Evolutionary conservation across 2,113 vertebrate species (phyloP).

Genomic region (Eulemur rufifrons): DNA sequence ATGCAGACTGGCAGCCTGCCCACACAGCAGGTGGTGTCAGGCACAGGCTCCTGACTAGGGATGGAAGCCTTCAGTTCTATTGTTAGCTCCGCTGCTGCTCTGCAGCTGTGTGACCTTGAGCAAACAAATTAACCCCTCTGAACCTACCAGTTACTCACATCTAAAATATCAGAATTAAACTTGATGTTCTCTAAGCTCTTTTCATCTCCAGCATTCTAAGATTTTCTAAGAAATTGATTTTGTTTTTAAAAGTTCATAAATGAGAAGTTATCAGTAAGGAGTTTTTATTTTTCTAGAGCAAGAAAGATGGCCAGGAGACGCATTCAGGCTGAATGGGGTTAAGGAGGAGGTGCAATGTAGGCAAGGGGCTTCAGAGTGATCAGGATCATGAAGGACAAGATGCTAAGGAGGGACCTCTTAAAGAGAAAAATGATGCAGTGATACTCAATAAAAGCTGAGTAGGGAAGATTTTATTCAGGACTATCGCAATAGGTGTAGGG

Average conservation of each 20-base stretch:
- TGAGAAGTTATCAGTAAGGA: conserved; percentile 14
- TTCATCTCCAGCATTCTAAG: background rate
- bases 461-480: background rate
- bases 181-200: background rate
- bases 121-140: conserved; percentile 42
- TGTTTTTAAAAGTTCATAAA: conserved; percentile 19
- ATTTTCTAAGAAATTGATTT: conserved; percentile 18
- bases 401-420: background rate
- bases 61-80: background rate
- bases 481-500: background rate
- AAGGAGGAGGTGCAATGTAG: background rate
- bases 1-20: conserved; percentile 47
- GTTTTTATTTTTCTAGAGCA: conserved; percentile 3
- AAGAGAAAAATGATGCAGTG: background rate
- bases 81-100: conserved; percentile 42
- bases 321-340: background rate
- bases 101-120: conserved; percentile 44
- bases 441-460: background rate
- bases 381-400: background rate
- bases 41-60: background rate
- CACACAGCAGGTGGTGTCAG: conserved; percentile 18
- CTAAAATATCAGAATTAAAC: conserved; percentile 8
- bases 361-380: background rate
- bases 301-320: background rate
- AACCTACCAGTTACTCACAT: background rate